Evolutionary conservation across 2,797 vertebrate species (phyloP).

Genomic region (Girardinus metallicus): DNA sequence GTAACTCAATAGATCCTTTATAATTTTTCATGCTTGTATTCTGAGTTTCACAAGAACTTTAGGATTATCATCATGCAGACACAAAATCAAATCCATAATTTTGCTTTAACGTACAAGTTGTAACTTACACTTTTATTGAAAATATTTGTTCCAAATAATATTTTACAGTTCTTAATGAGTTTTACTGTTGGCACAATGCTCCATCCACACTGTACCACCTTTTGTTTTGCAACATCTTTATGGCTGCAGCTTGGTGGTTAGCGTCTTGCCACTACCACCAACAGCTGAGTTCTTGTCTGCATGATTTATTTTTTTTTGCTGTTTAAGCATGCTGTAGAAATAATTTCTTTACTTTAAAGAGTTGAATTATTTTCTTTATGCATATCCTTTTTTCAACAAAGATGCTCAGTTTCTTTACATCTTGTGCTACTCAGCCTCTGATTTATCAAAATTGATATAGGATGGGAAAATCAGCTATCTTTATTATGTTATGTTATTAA

Average conservation of each 20-base stretch:
- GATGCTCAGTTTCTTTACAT: background rate
- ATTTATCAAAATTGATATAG: background rate
- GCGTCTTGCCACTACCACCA: background rate
- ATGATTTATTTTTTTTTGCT: background rate
- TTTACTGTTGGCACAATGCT: background rate
- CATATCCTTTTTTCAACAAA: background rate
- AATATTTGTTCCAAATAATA: background rate
- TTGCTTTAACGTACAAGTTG: background rate
- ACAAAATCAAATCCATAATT: background rate
- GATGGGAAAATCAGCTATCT: background rate
- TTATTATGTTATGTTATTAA: background rate
- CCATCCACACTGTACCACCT: background rate
- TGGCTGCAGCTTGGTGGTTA: background rate
- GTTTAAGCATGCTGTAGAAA: background rate
- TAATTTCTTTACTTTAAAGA: background rate
- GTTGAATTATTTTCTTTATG: background rate
- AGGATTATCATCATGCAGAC: background rate
- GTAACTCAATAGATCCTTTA: background rate
- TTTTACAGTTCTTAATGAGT: background rate
- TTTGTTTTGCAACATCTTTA: background rate
- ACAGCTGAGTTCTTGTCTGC: background rate
- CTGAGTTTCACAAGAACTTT: background rate
- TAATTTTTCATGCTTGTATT: background rate
- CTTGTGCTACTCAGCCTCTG: background rate
- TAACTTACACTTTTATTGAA: background rate